Base-by-base conservation (phyloP, 2,113 vertebrate genomes). In the Thunnus thynnus region DNA sequence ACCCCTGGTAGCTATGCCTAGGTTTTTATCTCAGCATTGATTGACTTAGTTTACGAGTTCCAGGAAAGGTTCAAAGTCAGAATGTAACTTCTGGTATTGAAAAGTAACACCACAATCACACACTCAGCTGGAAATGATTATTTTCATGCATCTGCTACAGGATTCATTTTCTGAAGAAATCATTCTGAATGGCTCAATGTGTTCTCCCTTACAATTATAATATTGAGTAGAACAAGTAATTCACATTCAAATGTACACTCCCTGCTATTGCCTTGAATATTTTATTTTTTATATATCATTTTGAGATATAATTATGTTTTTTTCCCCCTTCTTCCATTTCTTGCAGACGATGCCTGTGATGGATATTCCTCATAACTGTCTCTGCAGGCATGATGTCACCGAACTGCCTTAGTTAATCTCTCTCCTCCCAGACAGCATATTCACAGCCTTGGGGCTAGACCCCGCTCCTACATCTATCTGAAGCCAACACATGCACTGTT, bases 341-440 rank as follows among this genome's bases (percentile, higher is more conserved):
- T 83, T 44, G 72, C 54, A 77, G 75, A 84, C 54, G 41, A 80
- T 51, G 76, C 72, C 22, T 48, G 69, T 92, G 87, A 93, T 82
- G 87, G 82, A 90, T 89, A 79, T 77, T 90, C 77, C 87, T 93
- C 84, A 84, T 88, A 89, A 90, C 86, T 77, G 85, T 89, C 88
- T 81, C 83, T 80, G 86, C 78, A 81, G 82, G 86, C 81, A 79
- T 93, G 88, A 91, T 92, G 92, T 92, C 90, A 89, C 82, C 68
- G 44, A 71, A 78, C 88, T 88, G 84, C 83, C 82, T 88, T 69
- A 91, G 86, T 89, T 92, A 93, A 94, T 91, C 88, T 93, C 86
- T 80, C 77, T 82, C 82, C 90, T 90, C 74, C 80, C 86, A 92
- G 90, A 91, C 90, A 90, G 83, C 86, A 88, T 87, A 89, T 89